A percentile compares a stretch with the other conserved stretches of the same genome.
Conservation (phyloP, 2,797 vertebrate species). For the Acanthornis magna region DNA sequence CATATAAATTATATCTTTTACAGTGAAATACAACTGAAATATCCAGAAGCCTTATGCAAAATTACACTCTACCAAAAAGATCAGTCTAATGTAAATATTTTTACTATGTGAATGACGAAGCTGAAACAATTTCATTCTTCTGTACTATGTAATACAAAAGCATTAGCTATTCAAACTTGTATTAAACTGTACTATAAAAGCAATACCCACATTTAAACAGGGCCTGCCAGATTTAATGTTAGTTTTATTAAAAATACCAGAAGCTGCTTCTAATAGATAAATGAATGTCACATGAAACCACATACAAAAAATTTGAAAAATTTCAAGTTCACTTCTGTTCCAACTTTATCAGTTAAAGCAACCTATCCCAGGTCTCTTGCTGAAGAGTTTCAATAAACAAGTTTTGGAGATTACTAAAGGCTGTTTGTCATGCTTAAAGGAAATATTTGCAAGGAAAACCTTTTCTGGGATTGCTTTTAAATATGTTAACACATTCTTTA, state of each 20-base stretch:
- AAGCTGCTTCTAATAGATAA: conserved; percentile 12
- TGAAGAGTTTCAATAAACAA: background rate
- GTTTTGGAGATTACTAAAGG: background rate
- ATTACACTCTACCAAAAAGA: background rate
- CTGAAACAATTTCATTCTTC: background rate
- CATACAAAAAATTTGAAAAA: background rate
- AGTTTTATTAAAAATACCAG: conserved; percentile 31
- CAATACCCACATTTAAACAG: background rate
- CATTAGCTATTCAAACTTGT: background rate
- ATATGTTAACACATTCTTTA: background rate
- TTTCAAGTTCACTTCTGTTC: background rate
- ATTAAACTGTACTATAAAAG: background rate
- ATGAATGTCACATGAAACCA: conserved; percentile 2
- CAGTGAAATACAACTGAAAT: background rate
- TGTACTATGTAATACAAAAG: background rate
- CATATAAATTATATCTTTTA: background rate
- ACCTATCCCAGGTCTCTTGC: background rate
- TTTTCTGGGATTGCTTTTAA: background rate
- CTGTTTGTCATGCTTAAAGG: background rate
- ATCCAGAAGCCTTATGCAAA: background rate
- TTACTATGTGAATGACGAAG: background rate
- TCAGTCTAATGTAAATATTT: background rate
- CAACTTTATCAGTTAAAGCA: background rate
- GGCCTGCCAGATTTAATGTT: conserved; percentile 2
- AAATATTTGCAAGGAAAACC: background rate